Conservation (phyloP, 2,888 invertebrate species). For the Nipponacmea schrenckii region DNA sequence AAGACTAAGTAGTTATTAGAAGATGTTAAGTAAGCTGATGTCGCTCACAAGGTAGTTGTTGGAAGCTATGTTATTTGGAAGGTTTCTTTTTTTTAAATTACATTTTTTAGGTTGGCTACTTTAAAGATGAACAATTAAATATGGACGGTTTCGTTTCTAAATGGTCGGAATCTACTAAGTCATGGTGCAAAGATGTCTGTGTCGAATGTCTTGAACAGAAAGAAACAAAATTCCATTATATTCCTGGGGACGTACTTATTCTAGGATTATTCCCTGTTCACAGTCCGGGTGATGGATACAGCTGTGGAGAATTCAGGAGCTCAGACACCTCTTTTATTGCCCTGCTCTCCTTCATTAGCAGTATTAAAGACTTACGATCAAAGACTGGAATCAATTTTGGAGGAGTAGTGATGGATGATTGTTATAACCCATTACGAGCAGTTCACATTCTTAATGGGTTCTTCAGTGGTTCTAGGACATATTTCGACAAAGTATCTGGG, state of each 20-base stretch:
- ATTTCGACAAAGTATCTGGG: background rate
- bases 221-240: conserved; percentile 33
- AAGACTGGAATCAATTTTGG: conserved; percentile 18
- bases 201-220: conserved; percentile 32
- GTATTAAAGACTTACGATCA: background rate
- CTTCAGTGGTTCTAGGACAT: conserved; percentile 14
- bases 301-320: conserved; percentile 25
- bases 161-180: conserved; percentile 11
- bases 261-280: conserved; percentile 46
- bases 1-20: too few relatives aligned
- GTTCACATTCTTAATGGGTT: background rate
- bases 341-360: conserved; percentile 9
- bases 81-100: background rate
- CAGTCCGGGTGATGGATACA: conserved; percentile 24
- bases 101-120: conserved; percentile 16
- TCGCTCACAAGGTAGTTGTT: too few relatives aligned
- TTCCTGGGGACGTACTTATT: conserved; percentile 41
- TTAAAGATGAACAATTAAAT: conserved; percentile 1
- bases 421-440: conserved; percentile 20
- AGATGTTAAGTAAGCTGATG: too few relatives aligned
- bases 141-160: background rate
- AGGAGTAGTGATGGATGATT: conserved; percentile 30
- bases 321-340: conserved; percentile 21
- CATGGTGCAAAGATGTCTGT: conserved; percentile 34
- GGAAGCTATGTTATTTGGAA: too few relatives aligned